Evolutionary conservation across 92 coral and sea anemone genomes (phyloP).

Genomic region (Zoanthus sociatus): DNA sequence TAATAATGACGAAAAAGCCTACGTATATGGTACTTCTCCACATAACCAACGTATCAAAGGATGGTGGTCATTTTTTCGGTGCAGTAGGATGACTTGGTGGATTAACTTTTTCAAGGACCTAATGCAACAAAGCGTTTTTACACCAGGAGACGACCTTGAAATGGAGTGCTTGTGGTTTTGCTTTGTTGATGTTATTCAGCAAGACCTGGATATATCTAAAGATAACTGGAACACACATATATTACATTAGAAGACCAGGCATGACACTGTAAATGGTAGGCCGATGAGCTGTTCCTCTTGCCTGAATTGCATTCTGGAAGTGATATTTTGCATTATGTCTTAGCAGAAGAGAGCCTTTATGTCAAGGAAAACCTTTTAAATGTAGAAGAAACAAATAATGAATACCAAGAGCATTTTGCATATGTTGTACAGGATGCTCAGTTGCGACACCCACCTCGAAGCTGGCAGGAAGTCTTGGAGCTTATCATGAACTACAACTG

Average conservation of each 20-base stretch:
- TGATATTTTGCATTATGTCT: slow-evolving; percentile 49
- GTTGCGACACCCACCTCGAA: slow-evolving; percentile 29
- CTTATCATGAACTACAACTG: slow-evolving; percentile 41
- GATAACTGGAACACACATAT: slow-evolving; percentile 63
- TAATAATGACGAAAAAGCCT: slow-evolving; percentile 46
- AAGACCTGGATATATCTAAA: slow-evolving; percentile 46
- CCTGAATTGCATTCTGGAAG: slow-evolving; percentile 49
- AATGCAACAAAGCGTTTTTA: slow-evolving; percentile 44
- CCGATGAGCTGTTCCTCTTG: slow-evolving; percentile 48
- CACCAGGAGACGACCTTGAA: slow-evolving; percentile 51
- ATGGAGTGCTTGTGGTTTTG: slow-evolving; percentile 53
- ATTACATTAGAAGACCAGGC: slow-evolving; percentile 48
- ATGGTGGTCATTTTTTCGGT: slow-evolving; percentile 42
- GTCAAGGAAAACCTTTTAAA: slow-evolving; percentile 37
- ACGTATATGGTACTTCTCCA: slow-evolving; percentile 63
- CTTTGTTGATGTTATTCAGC: slow-evolving; percentile 50
- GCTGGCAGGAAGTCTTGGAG: slow-evolving; percentile 54
- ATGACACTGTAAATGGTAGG: slow-evolving; percentile 51
- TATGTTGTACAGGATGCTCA: slow-evolving; percentile 32
- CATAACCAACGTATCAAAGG: slow-evolving; percentile 57
- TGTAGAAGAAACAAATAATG: slow-evolving; percentile 41
- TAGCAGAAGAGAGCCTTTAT: slow-evolving; percentile 45
- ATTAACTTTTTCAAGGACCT: slow-evolving; percentile 57
- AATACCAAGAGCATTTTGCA: slow-evolving; percentile 57
- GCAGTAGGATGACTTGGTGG: slow-evolving; percentile 57